These are phyloP conservation scores for Drosophila conformis DNA, from an alignment of 2,888 invertebrate genomes.

Conservation along the genomic window DNA sequence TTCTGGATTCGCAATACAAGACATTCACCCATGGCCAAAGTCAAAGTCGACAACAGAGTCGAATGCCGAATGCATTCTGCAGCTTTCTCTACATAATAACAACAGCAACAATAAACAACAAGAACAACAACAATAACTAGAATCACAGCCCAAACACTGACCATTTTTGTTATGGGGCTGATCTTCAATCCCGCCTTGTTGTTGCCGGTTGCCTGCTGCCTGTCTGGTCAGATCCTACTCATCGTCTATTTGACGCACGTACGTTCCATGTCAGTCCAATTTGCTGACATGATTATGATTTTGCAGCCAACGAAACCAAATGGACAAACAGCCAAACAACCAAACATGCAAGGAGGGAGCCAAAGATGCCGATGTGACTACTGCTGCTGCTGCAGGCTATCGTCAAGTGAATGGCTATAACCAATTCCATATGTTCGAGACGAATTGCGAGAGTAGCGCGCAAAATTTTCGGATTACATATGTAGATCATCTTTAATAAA, in stretches of 20 bases:
- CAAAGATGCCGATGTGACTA: slow-evolving; percentile 48
- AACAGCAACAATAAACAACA: slow-evolving; percentile 7
- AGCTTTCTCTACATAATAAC: slow-evolving; percentile 50
- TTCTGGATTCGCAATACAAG: slow-evolving; percentile 45
- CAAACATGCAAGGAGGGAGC: slow-evolving; percentile 57
- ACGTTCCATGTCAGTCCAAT: slow-evolving; percentile 78
- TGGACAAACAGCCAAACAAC: background rate
- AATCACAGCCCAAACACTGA: slow-evolving; percentile 33
- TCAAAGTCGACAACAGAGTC: slow-evolving; percentile 29
- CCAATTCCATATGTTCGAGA: slow-evolving; percentile 32
- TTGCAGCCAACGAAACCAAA: slow-evolving; percentile 56
- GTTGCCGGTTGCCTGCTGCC: slow-evolving; percentile 12
- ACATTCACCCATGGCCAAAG: slow-evolving; percentile 70
- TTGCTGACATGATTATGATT: slow-evolving; percentile 81
- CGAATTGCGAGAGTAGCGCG: slow-evolving; percentile 41
- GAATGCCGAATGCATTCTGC: slow-evolving; percentile 42
- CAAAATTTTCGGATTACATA: slow-evolving; percentile 21
- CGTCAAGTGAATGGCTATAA: slow-evolving; percentile 59
- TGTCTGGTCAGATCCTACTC: slow-evolving; percentile 70
- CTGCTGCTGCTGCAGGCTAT: slow-evolving; percentile 5
- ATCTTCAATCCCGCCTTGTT: slow-evolving; percentile 56
- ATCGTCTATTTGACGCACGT: slow-evolving; percentile 78
- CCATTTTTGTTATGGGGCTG: slow-evolving; percentile 50
- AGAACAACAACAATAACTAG: background rate
- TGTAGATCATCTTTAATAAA: slow-evolving; percentile 5